phyloP scores from a whole-genome alignment of 2,113 vertebrate species.

The Pyrgilauda ruficollis region DNA sequence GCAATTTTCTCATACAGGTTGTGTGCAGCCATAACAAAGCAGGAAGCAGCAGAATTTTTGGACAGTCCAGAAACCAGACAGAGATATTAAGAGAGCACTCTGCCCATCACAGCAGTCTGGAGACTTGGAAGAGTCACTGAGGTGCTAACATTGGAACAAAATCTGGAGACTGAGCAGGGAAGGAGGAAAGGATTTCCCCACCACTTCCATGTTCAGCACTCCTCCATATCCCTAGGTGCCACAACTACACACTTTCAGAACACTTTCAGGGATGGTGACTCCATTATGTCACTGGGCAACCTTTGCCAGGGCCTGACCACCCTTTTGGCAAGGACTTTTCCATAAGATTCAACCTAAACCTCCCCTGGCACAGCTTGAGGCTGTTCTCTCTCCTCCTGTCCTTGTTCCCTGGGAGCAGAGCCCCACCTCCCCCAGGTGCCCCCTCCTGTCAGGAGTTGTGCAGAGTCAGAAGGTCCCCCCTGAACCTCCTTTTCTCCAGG shows the following conservation, averaged over 20 bases:
- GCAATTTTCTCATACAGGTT: neutral
- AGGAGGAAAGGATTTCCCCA: neutral
- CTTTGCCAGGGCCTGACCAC: neutral
- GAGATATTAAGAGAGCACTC: neutral
- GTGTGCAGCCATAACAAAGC: neutral
- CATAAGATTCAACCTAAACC: neutral
- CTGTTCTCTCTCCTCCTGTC: neutral
- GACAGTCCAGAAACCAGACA: neutral
- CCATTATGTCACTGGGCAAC: neutral
- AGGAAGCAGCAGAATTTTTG: neutral
- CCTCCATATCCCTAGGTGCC: neutral
- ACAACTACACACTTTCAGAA: neutral
- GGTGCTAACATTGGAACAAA: neutral
- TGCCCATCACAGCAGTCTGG: neutral
- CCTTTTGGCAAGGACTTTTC: neutral
- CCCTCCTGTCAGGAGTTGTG: neutral
- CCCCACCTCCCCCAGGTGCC: accelerated
- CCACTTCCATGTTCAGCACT: neutral
- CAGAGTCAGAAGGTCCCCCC: neutral
- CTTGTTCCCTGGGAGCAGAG: neutral
- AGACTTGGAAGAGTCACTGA: neutral
- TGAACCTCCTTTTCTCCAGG: neutral
- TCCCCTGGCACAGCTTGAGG: neutral
- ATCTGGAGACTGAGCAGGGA: neutral
- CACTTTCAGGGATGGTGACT: neutral